Base-by-base conservation (phyloP, 2,113 vertebrate species). In the Thymallus thymallus region DNA sequence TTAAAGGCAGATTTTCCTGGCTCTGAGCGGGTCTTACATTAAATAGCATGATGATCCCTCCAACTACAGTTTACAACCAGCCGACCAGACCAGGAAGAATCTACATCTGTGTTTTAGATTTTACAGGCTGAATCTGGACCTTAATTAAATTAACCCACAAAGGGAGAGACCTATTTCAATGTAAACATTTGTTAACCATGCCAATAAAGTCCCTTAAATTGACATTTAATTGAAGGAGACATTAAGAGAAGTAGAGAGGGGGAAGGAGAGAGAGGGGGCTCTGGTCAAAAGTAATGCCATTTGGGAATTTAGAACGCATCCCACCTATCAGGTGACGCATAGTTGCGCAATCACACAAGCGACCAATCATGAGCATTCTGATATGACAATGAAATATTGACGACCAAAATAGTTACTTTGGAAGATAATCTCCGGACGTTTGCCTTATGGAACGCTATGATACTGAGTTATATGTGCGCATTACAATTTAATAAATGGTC, bases 51-150 rank as follows among this genome's bases (percentile, higher is more conserved):
- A 74, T 85, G 46, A 72, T 30, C 71, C 24, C 65, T 60, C 48
- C 58, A 41, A 18, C 16, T 51, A 18, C 48, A 51, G 48, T 51
- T 18, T 18, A 4, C 13, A 51, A 16, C 48, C 35, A 18, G 48
- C 16, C 1, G 48, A 51, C 20, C 56, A 55, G 56, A 9, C 56
- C 18, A 60, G 56, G 56, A 60, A 10, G 6, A 58, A 18, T n/a
- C 77, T 84, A 56, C 79, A 76, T 83, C 77, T 86, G 85, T 72
- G 71, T 82, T 74, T 88, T 32, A 32, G 73, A 85, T 83, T 87
- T 84, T 69, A 76, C 66, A 73, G 70, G 75, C 71, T 24, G 24
- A 75, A 74, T 80, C 75, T 75, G 22, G 70, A 29, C 72, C 76
- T 83, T 78, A 69, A 61, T 78, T 74, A 14, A 68, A 75, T 85